Conservation (phyloP, 2,888 invertebrate genomes). For the Galeruca laticollis region DNA sequence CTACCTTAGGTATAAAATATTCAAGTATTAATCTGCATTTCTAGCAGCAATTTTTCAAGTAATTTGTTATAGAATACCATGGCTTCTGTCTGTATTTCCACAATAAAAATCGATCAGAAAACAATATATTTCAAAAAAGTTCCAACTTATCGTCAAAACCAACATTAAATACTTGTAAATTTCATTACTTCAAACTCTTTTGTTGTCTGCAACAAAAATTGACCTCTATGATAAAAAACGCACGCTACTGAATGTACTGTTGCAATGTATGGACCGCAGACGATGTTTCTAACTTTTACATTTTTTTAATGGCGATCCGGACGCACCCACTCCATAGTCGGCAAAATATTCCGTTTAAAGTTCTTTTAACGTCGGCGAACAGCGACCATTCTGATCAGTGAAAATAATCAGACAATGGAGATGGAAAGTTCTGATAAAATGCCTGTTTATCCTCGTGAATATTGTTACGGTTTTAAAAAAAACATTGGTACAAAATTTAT, state of each 20-base stretch:
- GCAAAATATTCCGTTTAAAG: neutral
- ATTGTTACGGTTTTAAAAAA: too few relatives aligned
- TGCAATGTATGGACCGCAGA: neutral
- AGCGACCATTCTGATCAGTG: neutral
- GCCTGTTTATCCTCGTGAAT: neutral
- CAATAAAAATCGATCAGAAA: too few relatives aligned
- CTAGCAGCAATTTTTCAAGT: too few relatives aligned
- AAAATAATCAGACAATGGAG: neutral
- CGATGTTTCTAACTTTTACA: neutral
- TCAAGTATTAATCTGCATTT: too few relatives aligned
- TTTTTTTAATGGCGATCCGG: neutral
- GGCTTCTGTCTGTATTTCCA: too few relatives aligned
- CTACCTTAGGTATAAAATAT: too few relatives aligned
- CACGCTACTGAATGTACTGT: neutral
- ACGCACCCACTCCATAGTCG: slow-evolving; percentile 1
- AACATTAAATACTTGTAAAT: too few relatives aligned
- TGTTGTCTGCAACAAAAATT: neutral
- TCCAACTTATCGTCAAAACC: too few relatives aligned
- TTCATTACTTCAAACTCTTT: too few relatives aligned
- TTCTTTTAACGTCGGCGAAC: neutral
- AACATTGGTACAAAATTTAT: too few relatives aligned
- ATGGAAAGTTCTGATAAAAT: slow-evolving; percentile 1
- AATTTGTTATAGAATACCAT: too few relatives aligned
- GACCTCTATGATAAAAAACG: neutral
- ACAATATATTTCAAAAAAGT: too few relatives aligned